These are phyloP conservation scores for Chiridota heheva DNA, from an alignment of 35 echinoderm and acorn worm species.

Conservation along the genomic window DNA sequence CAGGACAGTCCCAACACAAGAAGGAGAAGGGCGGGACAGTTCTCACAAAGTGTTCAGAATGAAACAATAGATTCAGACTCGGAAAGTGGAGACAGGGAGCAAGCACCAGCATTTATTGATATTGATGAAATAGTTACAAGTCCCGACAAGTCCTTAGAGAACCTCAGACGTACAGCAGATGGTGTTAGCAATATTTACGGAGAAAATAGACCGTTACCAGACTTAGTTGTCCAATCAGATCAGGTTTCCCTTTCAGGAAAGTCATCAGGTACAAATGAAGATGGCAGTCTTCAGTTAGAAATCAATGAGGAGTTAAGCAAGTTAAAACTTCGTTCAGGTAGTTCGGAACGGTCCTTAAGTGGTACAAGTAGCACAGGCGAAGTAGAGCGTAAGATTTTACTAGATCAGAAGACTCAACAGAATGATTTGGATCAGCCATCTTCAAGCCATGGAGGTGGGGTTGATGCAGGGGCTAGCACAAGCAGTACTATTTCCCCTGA, in stretches of 20 bases:
- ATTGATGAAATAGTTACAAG: too few species aligned
- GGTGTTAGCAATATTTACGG: too few species aligned
- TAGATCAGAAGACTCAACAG: neutral
- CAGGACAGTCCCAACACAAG: slow-evolving; percentile 2
- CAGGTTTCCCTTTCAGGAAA: too few species aligned
- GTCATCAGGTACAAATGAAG: too few species aligned
- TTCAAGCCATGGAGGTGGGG: too few species aligned
- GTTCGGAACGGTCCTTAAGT: neutral
- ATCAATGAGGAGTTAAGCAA: slow-evolving; percentile 67
- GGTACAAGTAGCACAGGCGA: neutral
- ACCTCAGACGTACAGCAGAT: too few species aligned
- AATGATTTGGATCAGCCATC: too few species aligned
- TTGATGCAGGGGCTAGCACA: slow-evolving; percentile 11
- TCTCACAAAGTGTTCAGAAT: neutral
- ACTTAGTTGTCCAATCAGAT: too few species aligned
- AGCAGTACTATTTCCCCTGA: neutral
- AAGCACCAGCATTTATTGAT: too few species aligned
- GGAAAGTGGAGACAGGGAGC: neutral
- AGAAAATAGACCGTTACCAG: too few species aligned
- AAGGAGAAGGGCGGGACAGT: slow-evolving; percentile 23
- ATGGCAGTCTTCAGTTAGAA: slow-evolving; percentile 66
- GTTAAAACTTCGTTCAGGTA: slow-evolving; percentile 50
- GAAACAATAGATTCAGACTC: slow-evolving; percentile 32
- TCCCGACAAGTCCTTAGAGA: too few species aligned
- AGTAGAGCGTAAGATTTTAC: neutral